These are phyloP conservation scores for Agapostemon virescens DNA, from an alignment of 2,888 invertebrate species.

Conservation along the genomic window DNA sequence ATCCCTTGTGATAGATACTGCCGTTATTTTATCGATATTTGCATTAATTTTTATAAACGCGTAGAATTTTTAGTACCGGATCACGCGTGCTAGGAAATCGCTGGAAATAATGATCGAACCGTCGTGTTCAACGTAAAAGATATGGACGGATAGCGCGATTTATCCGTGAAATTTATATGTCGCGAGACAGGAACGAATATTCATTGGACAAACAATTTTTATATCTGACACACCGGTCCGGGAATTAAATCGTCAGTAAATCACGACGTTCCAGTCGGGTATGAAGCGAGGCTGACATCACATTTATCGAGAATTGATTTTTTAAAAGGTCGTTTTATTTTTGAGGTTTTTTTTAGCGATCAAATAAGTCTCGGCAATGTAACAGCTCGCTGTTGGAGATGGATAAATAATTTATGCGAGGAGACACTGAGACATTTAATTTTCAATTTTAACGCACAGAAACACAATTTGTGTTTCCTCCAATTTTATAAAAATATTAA, in stretches of 20 bases:
- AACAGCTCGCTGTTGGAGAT: not conserved
- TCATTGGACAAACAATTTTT: constrained; percentile 11
- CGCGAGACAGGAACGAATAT: constrained; percentile 1
- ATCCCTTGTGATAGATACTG: not conserved
- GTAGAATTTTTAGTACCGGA: not conserved
- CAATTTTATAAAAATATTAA: not conserved
- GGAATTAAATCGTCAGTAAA: constrained; percentile 11
- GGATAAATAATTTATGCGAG: not conserved
- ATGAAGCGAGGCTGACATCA: not conserved
- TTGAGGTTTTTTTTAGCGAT: not conserved
- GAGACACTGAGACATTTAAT: not conserved
- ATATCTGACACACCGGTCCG: not conserved
- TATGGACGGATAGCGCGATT: not conserved
- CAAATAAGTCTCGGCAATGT: not conserved
- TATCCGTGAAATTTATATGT: constrained; percentile 3
- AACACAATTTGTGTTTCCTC: too few species aligned
- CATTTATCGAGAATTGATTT: not conserved
- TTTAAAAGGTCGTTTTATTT: not conserved
- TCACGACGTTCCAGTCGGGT: not conserved
- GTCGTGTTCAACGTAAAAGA: not conserved
- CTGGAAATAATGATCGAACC: not conserved
- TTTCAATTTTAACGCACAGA: too few species aligned
- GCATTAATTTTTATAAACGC: not conserved
- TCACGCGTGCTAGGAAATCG: not conserved
- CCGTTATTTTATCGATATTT: not conserved